Evolutionary conservation across 2,888 invertebrate species (phyloP).

Genomic region (Pristionchus entomophagus): DNA sequence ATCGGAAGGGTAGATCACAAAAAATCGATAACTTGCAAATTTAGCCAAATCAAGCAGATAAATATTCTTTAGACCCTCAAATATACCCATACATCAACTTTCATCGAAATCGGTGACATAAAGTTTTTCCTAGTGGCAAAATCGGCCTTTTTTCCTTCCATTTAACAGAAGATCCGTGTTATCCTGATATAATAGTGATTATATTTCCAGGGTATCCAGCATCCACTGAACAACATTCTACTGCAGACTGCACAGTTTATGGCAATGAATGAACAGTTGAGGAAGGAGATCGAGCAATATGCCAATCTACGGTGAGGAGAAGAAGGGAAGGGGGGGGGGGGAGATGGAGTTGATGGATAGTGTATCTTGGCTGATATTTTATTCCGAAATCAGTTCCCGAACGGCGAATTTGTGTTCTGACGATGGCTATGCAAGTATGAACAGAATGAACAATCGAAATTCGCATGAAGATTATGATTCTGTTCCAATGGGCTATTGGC

Average conservation of each 20-base stretch:
- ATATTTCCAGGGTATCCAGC: conserved; percentile 51
- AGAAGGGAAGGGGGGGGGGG: background rate
- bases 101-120: no score
- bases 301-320: conserved; percentile 6
- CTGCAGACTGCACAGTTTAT: conserved; percentile 59
- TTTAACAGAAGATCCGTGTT: no score
- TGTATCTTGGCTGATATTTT: no score
- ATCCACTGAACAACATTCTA: conserved; percentile 51
- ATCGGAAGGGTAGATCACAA: no score
- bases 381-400: conserved; percentile 17
- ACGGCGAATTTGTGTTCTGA: background rate
- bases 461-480: background rate
- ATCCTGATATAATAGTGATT: no score
- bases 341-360: no score
- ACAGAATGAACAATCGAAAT: background rate
- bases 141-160: no score
- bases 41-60: no score
- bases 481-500: background rate
- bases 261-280: conserved; percentile 60
- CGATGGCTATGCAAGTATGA: background rate
- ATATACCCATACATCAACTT: no score
- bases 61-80: no score
- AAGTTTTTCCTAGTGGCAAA: no score
- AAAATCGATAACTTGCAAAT: no score
- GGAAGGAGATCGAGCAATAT: conserved; percentile 61